phyloP scores from a whole-genome alignment of 2,113 vertebrate genomes.

The Ptyas mucosa region DNA sequence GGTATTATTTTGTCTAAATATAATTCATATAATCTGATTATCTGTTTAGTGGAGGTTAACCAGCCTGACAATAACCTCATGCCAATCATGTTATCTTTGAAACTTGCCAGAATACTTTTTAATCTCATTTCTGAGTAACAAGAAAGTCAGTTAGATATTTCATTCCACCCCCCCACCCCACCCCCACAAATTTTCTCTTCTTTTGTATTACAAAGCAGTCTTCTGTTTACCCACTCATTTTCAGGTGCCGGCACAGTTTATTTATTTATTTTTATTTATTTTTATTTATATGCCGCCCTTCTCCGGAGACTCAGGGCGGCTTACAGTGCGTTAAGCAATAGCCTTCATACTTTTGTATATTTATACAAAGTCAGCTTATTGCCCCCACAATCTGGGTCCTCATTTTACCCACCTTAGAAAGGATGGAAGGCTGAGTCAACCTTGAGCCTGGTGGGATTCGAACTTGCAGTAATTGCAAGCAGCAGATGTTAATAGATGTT shows the following conservation, averaged over 20 bases:
- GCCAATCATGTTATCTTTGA: not conserved
- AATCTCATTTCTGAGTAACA: not conserved
- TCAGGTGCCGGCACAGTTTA: not conserved
- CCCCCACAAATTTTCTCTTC: not conserved
- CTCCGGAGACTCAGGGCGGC: too few species aligned
- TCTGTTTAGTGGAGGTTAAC: not conserved
- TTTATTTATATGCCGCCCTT: too few species aligned
- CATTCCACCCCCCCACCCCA: rapidly evolving
- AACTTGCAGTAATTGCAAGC: too few species aligned
- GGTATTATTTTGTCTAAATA: not conserved
- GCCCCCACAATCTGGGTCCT: too few species aligned
- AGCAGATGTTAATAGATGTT: too few species aligned
- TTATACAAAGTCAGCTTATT: too few species aligned
- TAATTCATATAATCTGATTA: not conserved
- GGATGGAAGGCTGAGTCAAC: too few species aligned
- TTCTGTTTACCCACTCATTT: not conserved
- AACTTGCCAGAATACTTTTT: not conserved
- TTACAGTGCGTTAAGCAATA: too few species aligned
- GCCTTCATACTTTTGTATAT: too few species aligned
- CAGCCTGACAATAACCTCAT: not conserved
- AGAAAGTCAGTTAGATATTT: not conserved
- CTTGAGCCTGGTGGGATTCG: too few species aligned
- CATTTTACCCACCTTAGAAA: too few species aligned
- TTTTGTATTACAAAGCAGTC: not conserved
- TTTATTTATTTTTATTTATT: too few species aligned